Conservation (phyloP, 2,797 vertebrate species). For the Hapalemur alaotrensis region DNA sequence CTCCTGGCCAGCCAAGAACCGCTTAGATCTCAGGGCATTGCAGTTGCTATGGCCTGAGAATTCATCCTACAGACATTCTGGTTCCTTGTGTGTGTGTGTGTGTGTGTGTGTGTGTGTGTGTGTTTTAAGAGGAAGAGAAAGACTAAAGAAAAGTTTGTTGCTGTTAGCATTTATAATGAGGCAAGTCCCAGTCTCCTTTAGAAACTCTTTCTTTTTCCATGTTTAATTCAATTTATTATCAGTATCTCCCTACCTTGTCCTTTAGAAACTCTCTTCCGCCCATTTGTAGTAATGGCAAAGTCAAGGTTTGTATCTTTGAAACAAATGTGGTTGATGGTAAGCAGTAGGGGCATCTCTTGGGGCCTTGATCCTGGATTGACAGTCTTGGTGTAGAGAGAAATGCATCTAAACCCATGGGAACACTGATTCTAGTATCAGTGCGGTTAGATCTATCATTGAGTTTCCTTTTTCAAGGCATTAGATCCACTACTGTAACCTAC, state of each 20-base stretch:
- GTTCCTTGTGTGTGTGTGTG: slow-evolving; percentile 26
- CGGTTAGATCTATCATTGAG: not conserved
- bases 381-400: not conserved
- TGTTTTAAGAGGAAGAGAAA: slow-evolving; percentile 33
- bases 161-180: slow-evolving; percentile 49
- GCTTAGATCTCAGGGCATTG: slow-evolving; percentile 33
- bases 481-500: not conserved
- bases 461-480: not conserved
- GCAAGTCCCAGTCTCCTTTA: not conserved
- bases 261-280: not conserved
- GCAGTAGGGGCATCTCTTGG: not conserved
- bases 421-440: accelerated
- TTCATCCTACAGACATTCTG: slow-evolving; percentile 68
- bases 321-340: not conserved
- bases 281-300: not conserved
- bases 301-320: not conserved
- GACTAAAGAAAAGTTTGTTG: slow-evolving; percentile 65
- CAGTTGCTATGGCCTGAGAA: slow-evolving; percentile 73
- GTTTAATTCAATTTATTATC: too few relatives aligned
- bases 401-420: not conserved
- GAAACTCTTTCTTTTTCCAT: not conserved
- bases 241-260: not conserved
- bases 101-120: slow-evolving; percentile 34
- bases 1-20: slow-evolving; percentile 35
- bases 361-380: not conserved